phyloP scores from a whole-genome alignment of 1,140 invertebrate genomes.

The Oryctes rhinoceros region DNA sequence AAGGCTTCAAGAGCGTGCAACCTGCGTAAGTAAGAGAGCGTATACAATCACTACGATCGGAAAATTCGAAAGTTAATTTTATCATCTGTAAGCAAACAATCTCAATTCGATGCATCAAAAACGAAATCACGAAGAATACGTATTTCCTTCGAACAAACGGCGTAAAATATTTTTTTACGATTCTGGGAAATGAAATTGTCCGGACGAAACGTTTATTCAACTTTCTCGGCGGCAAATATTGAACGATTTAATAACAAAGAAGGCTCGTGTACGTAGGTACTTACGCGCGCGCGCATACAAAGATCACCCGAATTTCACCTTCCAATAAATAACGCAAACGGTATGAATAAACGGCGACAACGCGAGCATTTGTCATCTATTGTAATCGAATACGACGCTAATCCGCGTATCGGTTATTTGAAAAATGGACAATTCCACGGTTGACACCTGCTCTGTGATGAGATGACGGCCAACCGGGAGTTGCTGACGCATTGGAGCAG shows the following conservation, averaged over 20 bases:
- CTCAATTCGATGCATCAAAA: no score
- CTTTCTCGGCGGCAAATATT: conserved; percentile 15
- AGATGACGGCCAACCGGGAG: conserved; percentile 20
- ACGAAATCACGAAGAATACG: neutral
- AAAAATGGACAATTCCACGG: neutral
- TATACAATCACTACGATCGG: no score
- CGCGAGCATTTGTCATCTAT: neutral
- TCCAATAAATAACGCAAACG: neutral
- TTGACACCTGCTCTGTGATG: neutral
- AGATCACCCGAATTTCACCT: neutral
- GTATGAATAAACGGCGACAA: neutral
- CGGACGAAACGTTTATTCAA: neutral
- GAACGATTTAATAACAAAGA: neutral
- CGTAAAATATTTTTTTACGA: neutral
- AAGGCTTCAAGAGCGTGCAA: no score
- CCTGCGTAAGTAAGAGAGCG: no score
- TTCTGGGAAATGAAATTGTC: neutral
- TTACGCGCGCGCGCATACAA: neutral
- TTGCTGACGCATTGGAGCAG: neutral
- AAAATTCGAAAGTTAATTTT: no score
- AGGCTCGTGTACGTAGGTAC: no score
- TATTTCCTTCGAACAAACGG: neutral
- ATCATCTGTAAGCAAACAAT: no score
- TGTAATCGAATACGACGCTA: neutral
- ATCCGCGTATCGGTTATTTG: neutral